Evolutionary conservation across 1,140 invertebrate genomes (phyloP).

Genomic region (Agraylea sexmaculata): DNA sequence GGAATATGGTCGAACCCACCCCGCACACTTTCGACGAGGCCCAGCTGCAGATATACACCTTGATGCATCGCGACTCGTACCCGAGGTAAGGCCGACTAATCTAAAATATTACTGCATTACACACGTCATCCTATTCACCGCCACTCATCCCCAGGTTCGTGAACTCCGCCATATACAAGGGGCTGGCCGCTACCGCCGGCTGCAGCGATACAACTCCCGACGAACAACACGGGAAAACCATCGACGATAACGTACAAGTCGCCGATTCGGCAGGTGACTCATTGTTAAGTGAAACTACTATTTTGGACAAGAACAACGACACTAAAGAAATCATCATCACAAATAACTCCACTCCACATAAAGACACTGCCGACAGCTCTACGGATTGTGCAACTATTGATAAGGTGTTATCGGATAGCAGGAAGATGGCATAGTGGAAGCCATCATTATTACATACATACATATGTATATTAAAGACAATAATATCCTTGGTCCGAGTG

Average conservation of each 20-base stretch:
- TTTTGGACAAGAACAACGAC: constrained; percentile 3
- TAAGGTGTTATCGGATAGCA: too few species aligned
- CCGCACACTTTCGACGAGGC: constrained; percentile 98
- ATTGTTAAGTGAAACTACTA: background rate
- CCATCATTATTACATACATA: too few species aligned
- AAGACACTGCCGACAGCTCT: constrained; percentile 3
- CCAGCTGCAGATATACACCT: constrained; percentile 98
- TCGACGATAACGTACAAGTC: constrained; percentile 8
- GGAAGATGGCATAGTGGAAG: too few species aligned
- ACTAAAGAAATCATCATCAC: constrained; percentile 8
- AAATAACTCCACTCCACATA: background rate
- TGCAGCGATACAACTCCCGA: constrained; percentile 17
- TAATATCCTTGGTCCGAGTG: too few species aligned
- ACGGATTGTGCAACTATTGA: too few species aligned
- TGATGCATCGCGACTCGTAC: constrained; percentile 99
- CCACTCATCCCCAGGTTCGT: constrained; percentile 53
- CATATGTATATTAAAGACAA: too few species aligned
- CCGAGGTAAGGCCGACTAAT: constrained; percentile 50
- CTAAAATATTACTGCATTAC: background rate
- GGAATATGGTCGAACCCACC: constrained; percentile 94
- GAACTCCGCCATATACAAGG: constrained; percentile 75
- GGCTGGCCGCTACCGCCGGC: constrained; percentile 54
- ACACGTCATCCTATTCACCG: background rate
- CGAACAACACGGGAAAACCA: constrained; percentile 4
- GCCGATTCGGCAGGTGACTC: constrained; percentile 1